phyloP scores from a whole-genome alignment of 2,888 invertebrate species.

The Elgonia sp. region DNA sequence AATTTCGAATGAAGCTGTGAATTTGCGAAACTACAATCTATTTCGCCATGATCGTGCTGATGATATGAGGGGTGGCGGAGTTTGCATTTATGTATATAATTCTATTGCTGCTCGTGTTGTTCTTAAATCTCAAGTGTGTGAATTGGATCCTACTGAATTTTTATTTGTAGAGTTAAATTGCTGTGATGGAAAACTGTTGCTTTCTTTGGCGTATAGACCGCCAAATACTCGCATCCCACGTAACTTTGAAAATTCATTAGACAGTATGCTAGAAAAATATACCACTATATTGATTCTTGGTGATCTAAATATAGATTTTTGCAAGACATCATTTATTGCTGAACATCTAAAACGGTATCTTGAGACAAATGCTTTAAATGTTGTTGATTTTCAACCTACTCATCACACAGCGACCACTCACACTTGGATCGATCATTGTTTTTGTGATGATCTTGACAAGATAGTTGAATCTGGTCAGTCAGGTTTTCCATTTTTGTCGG shows the following conservation, averaged over 20 bases:
- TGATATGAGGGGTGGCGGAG: background rate
- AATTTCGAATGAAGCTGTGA: background rate
- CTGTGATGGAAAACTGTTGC: background rate
- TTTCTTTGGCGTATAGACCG: slow-evolving; percentile 15
- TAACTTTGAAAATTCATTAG: background rate
- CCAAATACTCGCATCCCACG: background rate
- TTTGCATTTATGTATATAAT: slow-evolving; percentile 1
- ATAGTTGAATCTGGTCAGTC: background rate
- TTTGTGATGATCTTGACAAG: background rate
- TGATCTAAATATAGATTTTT: slow-evolving; percentile 44
- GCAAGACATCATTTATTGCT: background rate
- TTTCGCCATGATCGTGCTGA: background rate
- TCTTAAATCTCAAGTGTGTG: background rate
- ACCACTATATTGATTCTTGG: slow-evolving; percentile 11
- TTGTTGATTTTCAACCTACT: background rate
- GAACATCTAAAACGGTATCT: background rate
- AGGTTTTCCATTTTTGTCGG: background rate
- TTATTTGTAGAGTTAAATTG: background rate
- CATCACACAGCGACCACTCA: background rate
- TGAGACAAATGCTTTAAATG: background rate
- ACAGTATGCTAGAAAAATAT: background rate
- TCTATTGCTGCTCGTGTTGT: background rate
- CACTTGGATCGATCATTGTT: background rate
- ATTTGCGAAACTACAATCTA: background rate
- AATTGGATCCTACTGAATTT: slow-evolving; percentile 9